Conservation (phyloP, 2,888 invertebrate genomes). For the Geophilus truncorum region DNA sequence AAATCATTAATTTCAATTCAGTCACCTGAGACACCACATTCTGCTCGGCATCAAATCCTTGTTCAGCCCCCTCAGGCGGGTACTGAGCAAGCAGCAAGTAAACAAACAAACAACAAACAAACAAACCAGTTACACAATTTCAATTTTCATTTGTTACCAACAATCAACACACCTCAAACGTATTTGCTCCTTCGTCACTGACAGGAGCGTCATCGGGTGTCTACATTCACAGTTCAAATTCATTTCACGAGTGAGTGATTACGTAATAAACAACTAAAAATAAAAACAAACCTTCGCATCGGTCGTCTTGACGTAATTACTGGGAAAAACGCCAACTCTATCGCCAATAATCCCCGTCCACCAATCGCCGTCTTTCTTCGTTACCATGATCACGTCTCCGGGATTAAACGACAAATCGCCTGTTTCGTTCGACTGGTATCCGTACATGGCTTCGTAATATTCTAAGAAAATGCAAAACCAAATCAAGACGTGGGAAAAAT, state of each 20-base stretch:
- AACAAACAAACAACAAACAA: neutral
- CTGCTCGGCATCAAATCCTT: neutral
- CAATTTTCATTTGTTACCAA: neutral
- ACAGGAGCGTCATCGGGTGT: neutral
- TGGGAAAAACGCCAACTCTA: conserved; percentile 89
- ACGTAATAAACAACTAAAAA: neutral
- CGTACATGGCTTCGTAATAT: conserved; percentile 82
- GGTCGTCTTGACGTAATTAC: conserved; percentile 73
- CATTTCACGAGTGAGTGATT: neutral
- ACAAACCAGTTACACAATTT: neutral
- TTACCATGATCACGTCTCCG: conserved; percentile 80
- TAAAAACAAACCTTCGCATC: conserved; percentile 32
- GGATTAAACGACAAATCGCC: conserved; percentile 85
- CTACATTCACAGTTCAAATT: neutral
- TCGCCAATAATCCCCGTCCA: conserved; percentile 90
- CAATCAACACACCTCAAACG: neutral
- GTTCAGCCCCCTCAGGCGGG: neutral
- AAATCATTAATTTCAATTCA: neutral
- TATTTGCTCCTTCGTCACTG: neutral
- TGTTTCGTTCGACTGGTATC: conserved; percentile 79
- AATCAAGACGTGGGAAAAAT: too few species aligned
- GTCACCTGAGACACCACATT: neutral
- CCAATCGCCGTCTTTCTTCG: conserved; percentile 93
- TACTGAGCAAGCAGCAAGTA: neutral
- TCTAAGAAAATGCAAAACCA: too few species aligned